Evolutionary conservation across 1,140 invertebrate species (phyloP).

Genomic region (Agrilus planipennis): DNA sequence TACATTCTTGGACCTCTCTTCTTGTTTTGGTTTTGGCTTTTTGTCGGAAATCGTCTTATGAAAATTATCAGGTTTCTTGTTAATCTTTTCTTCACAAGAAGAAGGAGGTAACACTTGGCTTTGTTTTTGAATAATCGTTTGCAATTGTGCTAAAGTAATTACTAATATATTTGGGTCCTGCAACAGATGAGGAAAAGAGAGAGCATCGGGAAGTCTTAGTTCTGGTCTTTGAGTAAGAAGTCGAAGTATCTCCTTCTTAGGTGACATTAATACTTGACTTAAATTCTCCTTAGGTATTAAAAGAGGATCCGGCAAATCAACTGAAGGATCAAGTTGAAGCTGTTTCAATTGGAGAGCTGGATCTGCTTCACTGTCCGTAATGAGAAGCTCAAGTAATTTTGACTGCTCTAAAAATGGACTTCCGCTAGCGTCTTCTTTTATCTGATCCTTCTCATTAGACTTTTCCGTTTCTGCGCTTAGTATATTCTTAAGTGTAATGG

Average conservation of each 20-base stretch:
- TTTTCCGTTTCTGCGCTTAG: conserved; percentile 29
- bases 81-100: neutral
- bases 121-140: conserved; percentile 52
- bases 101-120: conserved; percentile 24
- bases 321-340: conserved; percentile 52
- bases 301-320: conserved; percentile 66
- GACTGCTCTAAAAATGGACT: conserved; percentile 23
- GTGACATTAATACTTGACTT: conserved; percentile 54
- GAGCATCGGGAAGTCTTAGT: conserved; percentile 54
- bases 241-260: conserved; percentile 62
- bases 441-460: conserved; percentile 28
- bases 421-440: conserved; percentile 17
- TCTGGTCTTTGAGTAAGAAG: conserved; percentile 56
- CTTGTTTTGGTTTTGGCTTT: conserved; percentile 2
- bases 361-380: conserved; percentile 41
- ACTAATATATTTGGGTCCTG: conserved; percentile 68
- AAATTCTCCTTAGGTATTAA: conserved; percentile 63
- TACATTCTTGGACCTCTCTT: conserved; percentile 3
- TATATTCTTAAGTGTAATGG: conserved; percentile 34
- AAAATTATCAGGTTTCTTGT: neutral
- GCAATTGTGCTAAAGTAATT: conserved; percentile 61
- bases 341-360: conserved; percentile 60
- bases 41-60: conserved; percentile 24
- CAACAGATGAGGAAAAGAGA: conserved; percentile 55
- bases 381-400: conserved; percentile 32